phyloP scores from a whole-genome alignment of 2,113 vertebrate species.

The Nothobranchius furzeri region DNA sequence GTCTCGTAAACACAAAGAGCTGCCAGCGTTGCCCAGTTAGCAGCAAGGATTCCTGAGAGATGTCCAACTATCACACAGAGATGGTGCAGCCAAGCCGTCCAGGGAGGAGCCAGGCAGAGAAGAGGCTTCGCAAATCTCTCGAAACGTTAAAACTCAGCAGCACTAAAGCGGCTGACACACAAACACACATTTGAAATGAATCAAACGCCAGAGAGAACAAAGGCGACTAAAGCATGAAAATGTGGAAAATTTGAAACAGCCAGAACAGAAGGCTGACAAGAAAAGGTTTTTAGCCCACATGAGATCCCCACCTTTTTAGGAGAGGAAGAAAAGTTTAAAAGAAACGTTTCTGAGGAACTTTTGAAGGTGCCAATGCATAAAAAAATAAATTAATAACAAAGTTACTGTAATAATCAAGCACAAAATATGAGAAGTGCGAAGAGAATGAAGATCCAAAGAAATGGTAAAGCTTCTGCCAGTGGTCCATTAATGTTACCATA shows the following conservation, averaged over 20 bases:
- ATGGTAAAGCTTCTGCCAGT: too few relatives aligned
- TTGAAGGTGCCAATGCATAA: too few relatives aligned
- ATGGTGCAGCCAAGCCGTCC: constrained; percentile 35
- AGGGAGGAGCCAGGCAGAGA: constrained; percentile 32
- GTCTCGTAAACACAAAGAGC: constrained; percentile 61
- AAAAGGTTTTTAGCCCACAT: too few relatives aligned
- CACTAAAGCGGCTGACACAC: constrained; percentile 27
- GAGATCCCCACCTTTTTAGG: constrained; percentile 1
- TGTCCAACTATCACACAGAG: constrained; percentile 47
- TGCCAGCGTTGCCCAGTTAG: constrained; percentile 58
- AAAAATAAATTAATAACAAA: too few relatives aligned
- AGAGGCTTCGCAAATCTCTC: constrained; percentile 40
- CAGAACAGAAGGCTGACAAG: constrained; percentile 7
- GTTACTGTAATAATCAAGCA: too few relatives aligned
- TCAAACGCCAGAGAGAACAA: constrained; percentile 31
- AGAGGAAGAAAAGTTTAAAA: constrained; percentile 14
- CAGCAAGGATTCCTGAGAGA: constrained; percentile 54
- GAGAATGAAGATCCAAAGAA: too few relatives aligned
- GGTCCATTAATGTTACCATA: too few relatives aligned
- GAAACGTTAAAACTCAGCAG: constrained; percentile 20
- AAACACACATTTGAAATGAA: constrained; percentile 16
- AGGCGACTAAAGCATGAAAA: constrained; percentile 14
- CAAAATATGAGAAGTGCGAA: too few relatives aligned
- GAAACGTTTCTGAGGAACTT: not conserved
- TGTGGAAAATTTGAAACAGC: not conserved